Percentiles rank a stretch among this genome's conserved stretches.
These are phyloP conservation scores for Cylas formicarius DNA, from an alignment of 1,140 invertebrate species.

Conservation along the genomic window DNA sequence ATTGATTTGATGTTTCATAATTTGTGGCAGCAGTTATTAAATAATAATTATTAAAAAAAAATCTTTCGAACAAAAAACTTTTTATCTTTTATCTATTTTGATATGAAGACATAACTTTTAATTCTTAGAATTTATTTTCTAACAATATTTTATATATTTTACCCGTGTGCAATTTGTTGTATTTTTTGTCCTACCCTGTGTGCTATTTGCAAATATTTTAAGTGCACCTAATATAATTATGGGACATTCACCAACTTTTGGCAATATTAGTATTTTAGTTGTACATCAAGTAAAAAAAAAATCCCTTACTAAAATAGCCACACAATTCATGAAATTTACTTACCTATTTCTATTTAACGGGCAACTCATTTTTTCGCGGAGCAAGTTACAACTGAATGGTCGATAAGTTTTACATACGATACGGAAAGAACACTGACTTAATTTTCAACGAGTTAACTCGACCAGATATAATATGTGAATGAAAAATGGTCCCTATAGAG, in stretches of 20 bases:
- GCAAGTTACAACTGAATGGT: conserved; percentile 15
- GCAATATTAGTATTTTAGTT: background rate
- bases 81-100: too few relatives aligned
- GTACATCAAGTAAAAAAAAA: background rate
- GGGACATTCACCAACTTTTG: conserved; percentile 3
- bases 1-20: too few relatives aligned
- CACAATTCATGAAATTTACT: conserved; percentile 7
- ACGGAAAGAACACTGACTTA: conserved; percentile 8
- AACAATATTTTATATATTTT: too few relatives aligned
- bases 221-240: background rate
- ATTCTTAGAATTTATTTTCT: too few relatives aligned
- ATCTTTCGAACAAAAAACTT: too few relatives aligned
- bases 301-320: background rate
- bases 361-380: conserved; percentile 20
- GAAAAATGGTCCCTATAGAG: conserved; percentile 21
- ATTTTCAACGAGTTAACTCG: conserved; percentile 20
- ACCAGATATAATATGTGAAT: conserved; percentile 20
- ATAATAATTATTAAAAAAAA: too few relatives aligned
- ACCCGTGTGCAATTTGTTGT: too few relatives aligned
- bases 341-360: conserved; percentile 17
- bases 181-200: too few relatives aligned
- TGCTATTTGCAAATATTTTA: background rate
- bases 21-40: too few relatives aligned
- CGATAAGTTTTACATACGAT: conserved; percentile 9
- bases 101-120: too few relatives aligned